Conservation (phyloP, 2,797 vertebrate genomes). For the Sebastes kiyomatsui region DNA sequence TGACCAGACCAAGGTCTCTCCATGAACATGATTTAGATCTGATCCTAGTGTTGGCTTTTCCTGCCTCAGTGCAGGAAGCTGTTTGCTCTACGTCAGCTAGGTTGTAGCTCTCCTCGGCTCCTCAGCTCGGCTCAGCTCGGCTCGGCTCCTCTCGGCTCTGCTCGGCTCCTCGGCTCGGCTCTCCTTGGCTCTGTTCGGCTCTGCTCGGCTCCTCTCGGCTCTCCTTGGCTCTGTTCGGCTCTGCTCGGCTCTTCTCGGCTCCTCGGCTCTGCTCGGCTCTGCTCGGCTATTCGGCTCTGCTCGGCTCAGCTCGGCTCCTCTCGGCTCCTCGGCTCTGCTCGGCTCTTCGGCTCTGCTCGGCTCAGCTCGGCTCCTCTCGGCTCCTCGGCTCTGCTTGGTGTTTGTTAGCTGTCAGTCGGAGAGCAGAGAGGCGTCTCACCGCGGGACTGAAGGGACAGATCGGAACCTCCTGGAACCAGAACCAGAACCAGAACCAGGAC, state of each 20-base stretch:
- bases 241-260: too few species aligned
- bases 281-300: background rate
- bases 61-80: background rate
- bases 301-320: too few species aligned
- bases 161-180: too few species aligned
- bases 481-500: too few species aligned
- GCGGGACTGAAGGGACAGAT: background rate
- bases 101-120: background rate
- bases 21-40: too few species aligned
- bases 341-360: too few species aligned
- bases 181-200: too few species aligned
- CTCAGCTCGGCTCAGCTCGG: background rate
- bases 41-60: too few species aligned
- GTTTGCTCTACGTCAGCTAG: accelerated
- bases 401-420: background rate
- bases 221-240: too few species aligned
- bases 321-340: background rate
- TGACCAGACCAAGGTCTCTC: background rate
- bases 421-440: slow-evolving; percentile 10
- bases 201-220: too few species aligned
- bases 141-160: too few species aligned
- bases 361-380: background rate
- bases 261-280: background rate
- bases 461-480: background rate
- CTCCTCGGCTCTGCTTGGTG: background rate